Evolutionary conservation across 2,888 invertebrate genomes (phyloP), one percentile per base, ranked within the genome.

Genomic region (Drosophila prostipennis): DNA sequence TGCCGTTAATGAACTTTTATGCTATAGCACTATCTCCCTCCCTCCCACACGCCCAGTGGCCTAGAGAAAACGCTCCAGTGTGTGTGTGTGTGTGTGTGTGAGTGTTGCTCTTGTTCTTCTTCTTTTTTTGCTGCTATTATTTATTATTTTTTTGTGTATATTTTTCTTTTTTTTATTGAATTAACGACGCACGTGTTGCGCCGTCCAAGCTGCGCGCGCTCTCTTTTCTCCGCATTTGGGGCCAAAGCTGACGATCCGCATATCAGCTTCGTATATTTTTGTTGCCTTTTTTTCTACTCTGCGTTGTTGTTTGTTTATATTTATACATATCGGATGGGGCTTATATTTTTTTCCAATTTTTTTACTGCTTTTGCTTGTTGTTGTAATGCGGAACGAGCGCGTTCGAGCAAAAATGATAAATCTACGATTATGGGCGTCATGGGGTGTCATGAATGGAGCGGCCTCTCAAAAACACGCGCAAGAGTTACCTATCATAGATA

Each of bases 161-260:
- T 19, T 19, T 19, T 19, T 19, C 19, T 19, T 57, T 48, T 61
- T 69, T 55, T 55, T 85, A 78, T 85, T 85, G 72, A 82, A 80
- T 85, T 77, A 79, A 75, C 78, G 82, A 64, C 77, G 82, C 82
- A 82, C 82, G 85, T 82, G 82, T 82, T 81, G 80, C 77, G 63
- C 61, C 65, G 70, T 23, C 72, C 68, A 67, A 81, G 72, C 69
- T 61, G 72, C 67, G 67, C 85, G 74, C 76, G 69, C 74, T 60
- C 72, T 58, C 57, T 32, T 56, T 53, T 46, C 45, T 34, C 67
- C 43, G 26, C 26, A 48, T 73, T 58, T 56, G 57, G 49, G 57
- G 58, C 59, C 75, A 63, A 37, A 68, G 54, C 52, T 14, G 42
- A 60, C 70, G 72, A 71, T 55, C 72, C 51, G 53, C 57, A 63